phyloP scores from a whole-genome alignment of 2,888 invertebrate species.

The Chironomus tentans region DNA sequence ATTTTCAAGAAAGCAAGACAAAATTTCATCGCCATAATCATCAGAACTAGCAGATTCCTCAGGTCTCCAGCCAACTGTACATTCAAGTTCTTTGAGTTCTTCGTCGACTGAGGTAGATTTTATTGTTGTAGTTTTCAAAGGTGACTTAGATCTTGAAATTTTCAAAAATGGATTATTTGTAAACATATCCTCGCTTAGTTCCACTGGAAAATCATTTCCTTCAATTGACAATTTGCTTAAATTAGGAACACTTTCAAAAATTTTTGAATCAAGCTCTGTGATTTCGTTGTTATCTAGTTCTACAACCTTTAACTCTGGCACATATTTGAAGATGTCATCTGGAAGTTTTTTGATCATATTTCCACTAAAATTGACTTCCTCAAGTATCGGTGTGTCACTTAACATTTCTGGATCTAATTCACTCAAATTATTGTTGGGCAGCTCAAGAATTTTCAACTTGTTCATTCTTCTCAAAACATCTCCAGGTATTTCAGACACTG shows the following conservation, averaged over 20 bases:
- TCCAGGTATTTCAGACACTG: neutral
- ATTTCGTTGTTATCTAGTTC: constrained; percentile 25
- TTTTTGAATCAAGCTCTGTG: constrained; percentile 5
- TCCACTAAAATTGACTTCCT: neutral
- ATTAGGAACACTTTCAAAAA: constrained; percentile 26
- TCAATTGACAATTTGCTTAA: constrained; percentile 17
- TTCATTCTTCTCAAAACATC: neutral
- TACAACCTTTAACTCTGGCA: neutral
- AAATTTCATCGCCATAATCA: neutral
- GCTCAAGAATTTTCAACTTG: neutral
- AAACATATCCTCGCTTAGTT: neutral
- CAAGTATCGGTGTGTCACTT: neutral
- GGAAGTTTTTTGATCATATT: neutral
- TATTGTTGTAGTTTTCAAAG: neutral
- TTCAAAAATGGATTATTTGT: neutral
- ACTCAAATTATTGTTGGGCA: neutral
- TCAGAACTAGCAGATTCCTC: neutral
- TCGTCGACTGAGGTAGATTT: neutral
- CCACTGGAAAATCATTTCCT: constrained; percentile 10
- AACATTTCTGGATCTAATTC: neutral
- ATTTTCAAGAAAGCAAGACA: neutral
- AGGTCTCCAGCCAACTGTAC: no score
- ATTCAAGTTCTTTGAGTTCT: neutral
- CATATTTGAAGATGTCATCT: neutral
- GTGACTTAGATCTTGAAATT: neutral